Evolutionary conservation across 2,797 vertebrate species (phyloP).

Genomic region (Xyrichtys novacula): DNA sequence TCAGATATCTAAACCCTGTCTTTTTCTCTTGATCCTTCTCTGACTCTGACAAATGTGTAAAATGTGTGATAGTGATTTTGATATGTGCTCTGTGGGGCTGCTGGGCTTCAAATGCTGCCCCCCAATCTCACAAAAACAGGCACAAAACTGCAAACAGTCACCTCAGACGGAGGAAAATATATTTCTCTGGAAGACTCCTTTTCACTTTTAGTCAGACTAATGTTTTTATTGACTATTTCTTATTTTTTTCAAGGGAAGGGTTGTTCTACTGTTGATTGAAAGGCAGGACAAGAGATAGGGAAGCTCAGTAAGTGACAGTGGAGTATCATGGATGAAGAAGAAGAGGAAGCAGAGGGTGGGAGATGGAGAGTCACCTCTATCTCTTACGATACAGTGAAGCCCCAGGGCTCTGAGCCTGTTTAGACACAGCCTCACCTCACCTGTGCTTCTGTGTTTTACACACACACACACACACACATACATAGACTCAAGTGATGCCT

Average conservation of each 20-base stretch:
- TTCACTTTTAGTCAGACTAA: no score
- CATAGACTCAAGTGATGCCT: slow-evolving; percentile 3
- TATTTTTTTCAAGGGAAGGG: no score
- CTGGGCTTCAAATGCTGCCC: no score
- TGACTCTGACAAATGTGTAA: slow-evolving; percentile 51
- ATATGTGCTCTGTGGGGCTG: slow-evolving; percentile 33
- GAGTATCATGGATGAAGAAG: slow-evolving; percentile 19
- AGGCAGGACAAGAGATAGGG: slow-evolving; percentile 4
- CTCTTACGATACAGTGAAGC: slow-evolving; percentile 42
- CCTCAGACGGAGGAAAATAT: no score
- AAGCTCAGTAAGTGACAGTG: slow-evolving; percentile 19
- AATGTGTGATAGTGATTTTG: slow-evolving; percentile 51
- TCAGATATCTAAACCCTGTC: slow-evolving; percentile 19
- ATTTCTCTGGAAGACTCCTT: no score
- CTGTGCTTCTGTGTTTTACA: slow-evolving; percentile 28
- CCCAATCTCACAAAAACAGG: slow-evolving; percentile 10
- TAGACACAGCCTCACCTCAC: slow-evolving; percentile 55
- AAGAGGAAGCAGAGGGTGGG: slow-evolving; percentile 38
- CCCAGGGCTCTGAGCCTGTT: slow-evolving; percentile 59
- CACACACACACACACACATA: slow-evolving; percentile 16
- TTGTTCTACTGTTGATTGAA: no score
- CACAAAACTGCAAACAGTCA: slow-evolving; percentile 11
- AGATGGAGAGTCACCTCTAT: slow-evolving; percentile 38
- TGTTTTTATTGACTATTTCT: no score
- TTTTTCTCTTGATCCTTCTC: slow-evolving; percentile 23